phyloP scores from a whole-genome alignment of 2,113 vertebrate genomes.

The Antidorcas marsupialis region DNA sequence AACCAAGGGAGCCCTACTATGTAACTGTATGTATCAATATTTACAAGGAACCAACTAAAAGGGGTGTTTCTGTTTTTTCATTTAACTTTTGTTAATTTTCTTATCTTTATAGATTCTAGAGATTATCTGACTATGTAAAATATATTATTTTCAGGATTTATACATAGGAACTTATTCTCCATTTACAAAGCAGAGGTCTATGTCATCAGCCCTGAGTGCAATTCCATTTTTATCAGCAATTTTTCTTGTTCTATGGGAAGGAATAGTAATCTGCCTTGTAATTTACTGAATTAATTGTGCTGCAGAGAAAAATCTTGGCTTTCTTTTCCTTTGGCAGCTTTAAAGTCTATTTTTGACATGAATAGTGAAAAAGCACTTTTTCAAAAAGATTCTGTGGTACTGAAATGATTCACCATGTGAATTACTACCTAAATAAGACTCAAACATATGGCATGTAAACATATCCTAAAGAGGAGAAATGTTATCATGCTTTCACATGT shows the following conservation, averaged over 20 bases:
- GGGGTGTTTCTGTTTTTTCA: background rate
- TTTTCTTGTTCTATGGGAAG: slow-evolving; percentile 39
- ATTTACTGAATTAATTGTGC: background rate
- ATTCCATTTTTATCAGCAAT: slow-evolving; percentile 27
- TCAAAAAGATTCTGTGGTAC: background rate
- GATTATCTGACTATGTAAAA: background rate
- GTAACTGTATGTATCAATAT: background rate
- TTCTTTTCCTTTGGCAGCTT: slow-evolving; percentile 32
- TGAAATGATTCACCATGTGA: background rate
- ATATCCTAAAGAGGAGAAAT: background rate
- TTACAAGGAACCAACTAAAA: slow-evolving; percentile 6
- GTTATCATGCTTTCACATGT: background rate
- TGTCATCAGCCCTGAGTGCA: background rate
- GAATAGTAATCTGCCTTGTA: background rate
- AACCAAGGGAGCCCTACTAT: background rate
- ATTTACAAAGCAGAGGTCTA: slow-evolving; percentile 19
- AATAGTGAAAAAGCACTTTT: slow-evolving; percentile 6
- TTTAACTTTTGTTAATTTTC: slow-evolving; percentile 13
- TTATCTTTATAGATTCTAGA: background rate
- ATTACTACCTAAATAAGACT: background rate
- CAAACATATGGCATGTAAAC: background rate
- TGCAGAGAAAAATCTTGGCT: background rate
- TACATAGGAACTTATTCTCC: background rate
- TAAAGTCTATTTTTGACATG: slow-evolving; percentile 32
- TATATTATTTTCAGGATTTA: background rate